A percentile compares a stretch with the other conserved stretches of the same genome.
These are phyloP conservation scores for Drosophila auraria DNA, from an alignment of 1,140 invertebrate species.

Conservation along the genomic window DNA sequence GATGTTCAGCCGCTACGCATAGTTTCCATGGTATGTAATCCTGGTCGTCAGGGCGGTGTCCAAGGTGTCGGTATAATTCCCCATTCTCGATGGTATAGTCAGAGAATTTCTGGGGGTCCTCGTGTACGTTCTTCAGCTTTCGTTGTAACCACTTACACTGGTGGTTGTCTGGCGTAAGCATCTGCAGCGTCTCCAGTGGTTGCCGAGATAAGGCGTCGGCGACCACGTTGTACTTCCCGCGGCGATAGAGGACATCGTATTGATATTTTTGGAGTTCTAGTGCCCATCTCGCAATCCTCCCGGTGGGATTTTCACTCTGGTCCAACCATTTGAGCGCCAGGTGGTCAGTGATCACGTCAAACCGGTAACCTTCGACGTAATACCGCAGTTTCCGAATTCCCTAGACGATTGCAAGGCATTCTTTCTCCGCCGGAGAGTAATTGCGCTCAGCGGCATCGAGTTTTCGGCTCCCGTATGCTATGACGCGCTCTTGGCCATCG, in stretches of 20 bases:
- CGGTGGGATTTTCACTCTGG: too few species aligned
- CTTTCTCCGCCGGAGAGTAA: not conserved
- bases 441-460: not conserved
- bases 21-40: not conserved
- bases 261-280: too few species aligned
- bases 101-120: not conserved
- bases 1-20: not conserved
- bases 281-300: too few species aligned
- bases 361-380: too few species aligned
- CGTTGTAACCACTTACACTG: not conserved
- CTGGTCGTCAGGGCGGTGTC: not conserved
- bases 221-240: too few species aligned
- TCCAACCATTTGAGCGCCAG: too few species aligned
- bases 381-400: too few species aligned
- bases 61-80: slow-evolving; percentile 3
- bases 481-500: not conserved
- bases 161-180: too few species aligned
- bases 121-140: not conserved
- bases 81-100: slow-evolving; percentile 4
- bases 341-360: too few species aligned
- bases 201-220: too few species aligned
- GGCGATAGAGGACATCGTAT: too few species aligned
- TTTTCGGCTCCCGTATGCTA: not conserved
- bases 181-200: not conserved
- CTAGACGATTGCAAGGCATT: too few species aligned